Percentiles rank a stretch among this genome's conserved stretches.
phyloP scores from a whole-genome alignment of 2,888 invertebrate genomes.

The Choristoneura rosaceana region DNA sequence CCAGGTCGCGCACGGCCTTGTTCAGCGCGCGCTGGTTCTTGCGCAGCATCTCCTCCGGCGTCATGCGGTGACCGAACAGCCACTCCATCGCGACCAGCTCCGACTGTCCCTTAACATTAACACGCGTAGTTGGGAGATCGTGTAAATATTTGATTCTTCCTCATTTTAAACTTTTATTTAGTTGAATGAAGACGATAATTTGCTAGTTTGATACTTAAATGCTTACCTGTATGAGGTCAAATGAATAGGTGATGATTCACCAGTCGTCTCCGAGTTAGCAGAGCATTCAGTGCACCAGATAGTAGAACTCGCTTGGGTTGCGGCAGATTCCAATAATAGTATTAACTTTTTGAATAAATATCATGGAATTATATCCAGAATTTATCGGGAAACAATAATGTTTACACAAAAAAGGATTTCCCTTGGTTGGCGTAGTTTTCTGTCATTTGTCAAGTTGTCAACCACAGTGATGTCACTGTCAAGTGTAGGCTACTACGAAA shows the following conservation, averaged over 20 bases:
- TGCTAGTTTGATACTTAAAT: neutral
- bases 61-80: constrained; percentile 98
- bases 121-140: neutral
- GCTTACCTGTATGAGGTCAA: constrained; percentile 31
- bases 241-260: constrained; percentile 38
- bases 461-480: neutral
- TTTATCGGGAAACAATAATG: constrained; percentile 18
- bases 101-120: too few relatives aligned
- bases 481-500: too few relatives aligned
- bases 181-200: neutral
- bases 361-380: neutral
- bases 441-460: constrained; percentile 21
- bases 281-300: constrained; percentile 14
- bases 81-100: constrained; percentile 89
- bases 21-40: constrained; percentile 99
- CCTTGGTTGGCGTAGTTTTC: neutral
- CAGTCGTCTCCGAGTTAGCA: constrained; percentile 8
- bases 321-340: neutral
- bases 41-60: constrained; percentile 98
- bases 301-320: neutral
- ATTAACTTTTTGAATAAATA: neutral
- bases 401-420: constrained; percentile 31
- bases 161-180: neutral
- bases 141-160: neutral
- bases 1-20: constrained; percentile 99